Percentiles rank a stretch among this genome's conserved stretches.
These are phyloP conservation scores for Rugalucina vietnamica DNA, from an alignment of 2,888 invertebrate genomes.

Conservation along the genomic window DNA sequence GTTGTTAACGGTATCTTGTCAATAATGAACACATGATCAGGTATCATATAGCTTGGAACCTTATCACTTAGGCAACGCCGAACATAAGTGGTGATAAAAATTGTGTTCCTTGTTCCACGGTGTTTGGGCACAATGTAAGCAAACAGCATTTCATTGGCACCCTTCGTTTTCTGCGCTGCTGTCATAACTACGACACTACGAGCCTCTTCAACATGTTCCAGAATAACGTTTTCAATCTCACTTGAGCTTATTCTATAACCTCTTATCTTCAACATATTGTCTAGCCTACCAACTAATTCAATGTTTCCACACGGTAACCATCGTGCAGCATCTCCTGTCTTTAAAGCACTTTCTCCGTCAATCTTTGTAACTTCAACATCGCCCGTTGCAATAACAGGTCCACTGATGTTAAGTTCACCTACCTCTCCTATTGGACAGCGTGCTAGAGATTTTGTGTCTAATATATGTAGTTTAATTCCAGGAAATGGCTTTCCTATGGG, in stretches of 20 bases:
- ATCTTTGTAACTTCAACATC: not conserved
- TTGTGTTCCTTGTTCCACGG: not conserved
- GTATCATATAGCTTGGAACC: slow-evolving; percentile 28
- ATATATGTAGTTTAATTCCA: slow-evolving; percentile 12
- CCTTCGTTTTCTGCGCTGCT: not conserved
- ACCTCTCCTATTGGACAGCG: slow-evolving; percentile 7
- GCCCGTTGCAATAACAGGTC: slow-evolving; percentile 4
- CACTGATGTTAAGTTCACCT: slow-evolving; percentile 28
- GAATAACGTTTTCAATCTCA: slow-evolving; percentile 22
- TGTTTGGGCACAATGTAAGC: not conserved
- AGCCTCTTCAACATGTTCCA: not conserved
- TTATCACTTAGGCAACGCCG: not conserved
- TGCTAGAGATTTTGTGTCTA: not conserved
- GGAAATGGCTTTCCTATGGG: slow-evolving; percentile 30
- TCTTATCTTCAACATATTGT: slow-evolving; percentile 11
- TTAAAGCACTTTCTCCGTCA: not conserved
- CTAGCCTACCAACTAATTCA: slow-evolving; percentile 17
- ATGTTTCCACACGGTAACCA: slow-evolving; percentile 19
- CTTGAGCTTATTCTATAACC: slow-evolving; percentile 19
- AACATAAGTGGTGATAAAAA: not conserved
- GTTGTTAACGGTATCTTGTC: slow-evolving; percentile 19
- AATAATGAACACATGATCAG: slow-evolving; percentile 5
- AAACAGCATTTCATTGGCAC: not conserved
- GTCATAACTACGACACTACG: not conserved
- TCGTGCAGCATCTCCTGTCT: not conserved